Conservation (phyloP, 2,797 vertebrate species). For the Catostomus latipinnis region DNA sequence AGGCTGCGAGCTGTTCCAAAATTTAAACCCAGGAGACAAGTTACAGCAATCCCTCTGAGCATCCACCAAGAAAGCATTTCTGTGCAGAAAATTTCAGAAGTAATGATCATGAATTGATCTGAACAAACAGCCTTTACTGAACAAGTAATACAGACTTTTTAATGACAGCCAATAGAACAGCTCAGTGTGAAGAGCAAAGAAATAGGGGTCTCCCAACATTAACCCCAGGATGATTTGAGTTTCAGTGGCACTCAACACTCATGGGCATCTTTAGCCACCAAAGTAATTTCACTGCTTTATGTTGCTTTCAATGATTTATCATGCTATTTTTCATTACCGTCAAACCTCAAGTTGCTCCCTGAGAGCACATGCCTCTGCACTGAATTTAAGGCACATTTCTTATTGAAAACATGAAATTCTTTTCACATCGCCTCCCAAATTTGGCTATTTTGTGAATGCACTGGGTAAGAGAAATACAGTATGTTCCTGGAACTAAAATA, state of each 20-base stretch:
- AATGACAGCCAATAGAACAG: neutral
- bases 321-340: slow-evolving; percentile 27
- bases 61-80: neutral
- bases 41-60: neutral
- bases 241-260: slow-evolving; percentile 14
- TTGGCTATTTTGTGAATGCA: neutral
- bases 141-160: neutral
- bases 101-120: neutral
- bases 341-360: slow-evolving; percentile 27
- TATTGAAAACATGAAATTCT: slow-evolving; percentile 8
- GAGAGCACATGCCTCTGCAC: neutral
- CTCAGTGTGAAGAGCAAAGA: neutral
- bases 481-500: too few relatives aligned
- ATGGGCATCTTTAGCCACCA: neutral
- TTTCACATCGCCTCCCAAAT: neutral
- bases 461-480: too few relatives aligned
- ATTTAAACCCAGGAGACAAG: neutral
- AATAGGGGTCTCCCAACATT: neutral
- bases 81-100: neutral
- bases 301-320: slow-evolving; percentile 24
- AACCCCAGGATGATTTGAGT: slow-evolving; percentile 7
- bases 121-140: neutral
- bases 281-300: slow-evolving; percentile 27
- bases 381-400: slow-evolving; percentile 7
- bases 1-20: neutral